Conservation (phyloP, 2,113 vertebrate genomes). For the Macrotis lagotis region DNA sequence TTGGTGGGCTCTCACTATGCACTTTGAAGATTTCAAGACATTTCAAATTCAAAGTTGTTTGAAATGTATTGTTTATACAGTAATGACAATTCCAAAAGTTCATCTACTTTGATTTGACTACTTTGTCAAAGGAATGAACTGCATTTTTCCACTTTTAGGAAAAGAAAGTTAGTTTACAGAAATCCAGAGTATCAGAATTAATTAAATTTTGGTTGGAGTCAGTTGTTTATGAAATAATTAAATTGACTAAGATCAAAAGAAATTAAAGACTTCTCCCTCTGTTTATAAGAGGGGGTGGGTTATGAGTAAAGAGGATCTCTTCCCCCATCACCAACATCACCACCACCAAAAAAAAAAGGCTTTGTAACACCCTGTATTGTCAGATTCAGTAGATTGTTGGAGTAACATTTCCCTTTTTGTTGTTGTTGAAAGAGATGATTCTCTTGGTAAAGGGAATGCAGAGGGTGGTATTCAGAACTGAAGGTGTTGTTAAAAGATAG, state of each 20-base stretch:
- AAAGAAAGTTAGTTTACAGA: background rate
- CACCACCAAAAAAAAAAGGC: no score
- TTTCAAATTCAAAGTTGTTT: background rate
- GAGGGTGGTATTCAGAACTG: background rate
- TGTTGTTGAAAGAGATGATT: background rate
- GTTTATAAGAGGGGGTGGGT: background rate
- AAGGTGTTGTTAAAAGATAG: background rate
- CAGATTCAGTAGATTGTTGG: background rate
- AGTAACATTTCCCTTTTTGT: background rate
- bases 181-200: background rate
- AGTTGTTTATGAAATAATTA: background rate
- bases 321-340: no score
- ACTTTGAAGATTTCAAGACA: background rate
- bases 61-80: background rate
- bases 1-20: background rate
- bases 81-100: background rate
- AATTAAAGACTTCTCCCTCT: background rate
- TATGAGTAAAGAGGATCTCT: background rate
- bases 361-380: background rate
- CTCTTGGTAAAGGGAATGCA: background rate
- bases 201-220: background rate
- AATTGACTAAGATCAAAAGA: background rate
- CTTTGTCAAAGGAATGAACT: background rate
- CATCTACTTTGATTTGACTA: no score
- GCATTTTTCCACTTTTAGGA: background rate